Base-by-base conservation (phyloP, 2,113 vertebrate species). In the Butastur rufipennis region DNA sequence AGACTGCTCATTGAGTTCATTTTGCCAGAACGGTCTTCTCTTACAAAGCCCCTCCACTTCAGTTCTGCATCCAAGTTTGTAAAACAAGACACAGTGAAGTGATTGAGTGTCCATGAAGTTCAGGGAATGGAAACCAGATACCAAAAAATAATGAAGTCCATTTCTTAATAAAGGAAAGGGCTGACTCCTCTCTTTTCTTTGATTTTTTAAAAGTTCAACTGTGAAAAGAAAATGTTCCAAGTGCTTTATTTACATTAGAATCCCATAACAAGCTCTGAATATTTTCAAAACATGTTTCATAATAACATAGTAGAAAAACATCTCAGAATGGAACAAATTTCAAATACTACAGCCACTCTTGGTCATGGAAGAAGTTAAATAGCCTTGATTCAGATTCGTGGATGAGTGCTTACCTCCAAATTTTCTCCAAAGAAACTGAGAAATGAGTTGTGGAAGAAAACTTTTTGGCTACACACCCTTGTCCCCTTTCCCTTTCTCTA, bases 1-100 rank as follows among this genome's bases (percentile, higher is more conserved):
- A 1, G 3, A 13, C 19, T 79, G 38, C 16, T 66, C 6, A 2
- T 11, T n/a, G 31, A 5, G 13, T 43, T 81, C 7, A 0, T 66
- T 70, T 52, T 56, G 21, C 20, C 27, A 78, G 34, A 81, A 52
- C 0, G 0, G 5, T 26, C n/a, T 55, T 73, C 36, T 53, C 26
- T 90, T 73, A 23, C 50, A 40, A 66, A 62, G 14, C 14, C 42
- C 5, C 18, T 47, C 45, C 17, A 2, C 48, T 71, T 38, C 26
- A 52, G 19, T 45, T 92, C 27, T 62, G 25, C 31, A 43, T 58
- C 65, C 52, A 40, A 16, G 11, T 66, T 73, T 52, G 50, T 58
- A 31, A 88, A 85, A 50, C 11, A 81, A 62, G 52, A 71, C 34
- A 74, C 7, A 21, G 19, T 10, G 55, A 68, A 48, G 13, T 14